Percentiles rank a stretch among this genome's conserved stretches.
Conservation (phyloP, 2,797 vertebrate species). For the Lepilemur septentrionalis region DNA sequence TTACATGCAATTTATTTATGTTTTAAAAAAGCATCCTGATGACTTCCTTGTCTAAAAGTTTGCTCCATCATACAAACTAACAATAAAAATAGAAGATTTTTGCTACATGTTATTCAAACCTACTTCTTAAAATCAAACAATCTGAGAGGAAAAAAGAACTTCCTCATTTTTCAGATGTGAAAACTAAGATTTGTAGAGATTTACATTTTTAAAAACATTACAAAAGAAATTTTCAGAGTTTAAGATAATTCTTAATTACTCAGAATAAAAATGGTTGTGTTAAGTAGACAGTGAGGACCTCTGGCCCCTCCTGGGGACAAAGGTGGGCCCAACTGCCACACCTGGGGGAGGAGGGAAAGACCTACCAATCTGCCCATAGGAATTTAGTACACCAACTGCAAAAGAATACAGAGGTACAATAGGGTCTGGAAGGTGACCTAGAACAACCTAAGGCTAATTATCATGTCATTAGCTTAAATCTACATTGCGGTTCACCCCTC, state of each 20-base stretch:
- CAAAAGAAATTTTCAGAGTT: neutral
- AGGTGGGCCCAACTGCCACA: too few species aligned
- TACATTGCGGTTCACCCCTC: too few species aligned
- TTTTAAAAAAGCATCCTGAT: neutral
- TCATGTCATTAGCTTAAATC: too few species aligned
- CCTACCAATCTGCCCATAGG: too few species aligned
- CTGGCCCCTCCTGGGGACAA: too few species aligned
- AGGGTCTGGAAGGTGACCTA: too few species aligned
- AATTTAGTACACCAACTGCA: too few species aligned
- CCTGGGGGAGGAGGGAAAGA: too few species aligned
- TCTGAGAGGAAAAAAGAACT: neutral
- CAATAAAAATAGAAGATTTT: neutral
- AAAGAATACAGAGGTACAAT: too few species aligned
- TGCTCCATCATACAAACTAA: neutral
- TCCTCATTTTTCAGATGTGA: neutral
- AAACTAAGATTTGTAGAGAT: neutral
- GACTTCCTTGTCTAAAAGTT: neutral
- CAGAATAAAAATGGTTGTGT: neutral
- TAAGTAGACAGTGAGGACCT: too few species aligned
- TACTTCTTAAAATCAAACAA: neutral
- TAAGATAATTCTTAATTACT: constrained; percentile 43
- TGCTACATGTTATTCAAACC: neutral
- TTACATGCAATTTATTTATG: neutral
- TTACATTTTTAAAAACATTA: neutral
- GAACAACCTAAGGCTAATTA: too few species aligned